Evolutionary conservation across 1,140 invertebrate genomes (phyloP).

Genomic region (Mizuhopecten yessoensis): DNA sequence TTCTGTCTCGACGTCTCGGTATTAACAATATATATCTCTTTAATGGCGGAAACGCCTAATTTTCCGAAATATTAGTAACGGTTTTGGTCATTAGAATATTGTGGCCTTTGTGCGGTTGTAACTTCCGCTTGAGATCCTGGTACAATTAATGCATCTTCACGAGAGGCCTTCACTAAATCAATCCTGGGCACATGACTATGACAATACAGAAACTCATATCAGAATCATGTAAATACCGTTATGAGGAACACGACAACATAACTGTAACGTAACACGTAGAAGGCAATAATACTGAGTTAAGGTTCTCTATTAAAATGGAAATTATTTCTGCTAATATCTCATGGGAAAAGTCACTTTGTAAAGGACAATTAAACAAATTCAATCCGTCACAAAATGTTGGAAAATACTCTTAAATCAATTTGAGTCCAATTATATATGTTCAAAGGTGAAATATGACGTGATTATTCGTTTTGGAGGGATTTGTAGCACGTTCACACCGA

Average conservation of each 20-base stretch:
- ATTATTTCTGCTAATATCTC: not conserved
- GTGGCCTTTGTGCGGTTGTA: not conserved
- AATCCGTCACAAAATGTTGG: not conserved
- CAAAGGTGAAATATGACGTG: not conserved
- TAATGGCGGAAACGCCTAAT: not conserved
- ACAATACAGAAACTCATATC: not conserved
- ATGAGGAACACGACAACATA: too few species aligned
- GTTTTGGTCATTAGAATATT: not conserved
- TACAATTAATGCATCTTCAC: not conserved
- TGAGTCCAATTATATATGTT: not conserved
- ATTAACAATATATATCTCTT: not conserved
- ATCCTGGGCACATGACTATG: not conserved
- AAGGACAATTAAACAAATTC: not conserved
- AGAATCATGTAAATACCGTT: not conserved
- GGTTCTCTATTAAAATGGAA: not conserved
- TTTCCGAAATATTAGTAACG: not conserved
- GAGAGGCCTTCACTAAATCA: not conserved
- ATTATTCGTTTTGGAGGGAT: not conserved
- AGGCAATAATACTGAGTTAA: not conserved
- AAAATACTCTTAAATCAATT: not conserved
- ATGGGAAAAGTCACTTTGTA: not conserved
- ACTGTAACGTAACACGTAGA: not conserved
- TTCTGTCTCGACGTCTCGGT: not conserved
- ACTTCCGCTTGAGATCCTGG: not conserved
- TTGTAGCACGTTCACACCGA: not conserved